Percentiles rank a stretch among this genome's conserved stretches.
phyloP scores from a whole-genome alignment of 2,113 vertebrate genomes.

The Bolborhynchus lineola region DNA sequence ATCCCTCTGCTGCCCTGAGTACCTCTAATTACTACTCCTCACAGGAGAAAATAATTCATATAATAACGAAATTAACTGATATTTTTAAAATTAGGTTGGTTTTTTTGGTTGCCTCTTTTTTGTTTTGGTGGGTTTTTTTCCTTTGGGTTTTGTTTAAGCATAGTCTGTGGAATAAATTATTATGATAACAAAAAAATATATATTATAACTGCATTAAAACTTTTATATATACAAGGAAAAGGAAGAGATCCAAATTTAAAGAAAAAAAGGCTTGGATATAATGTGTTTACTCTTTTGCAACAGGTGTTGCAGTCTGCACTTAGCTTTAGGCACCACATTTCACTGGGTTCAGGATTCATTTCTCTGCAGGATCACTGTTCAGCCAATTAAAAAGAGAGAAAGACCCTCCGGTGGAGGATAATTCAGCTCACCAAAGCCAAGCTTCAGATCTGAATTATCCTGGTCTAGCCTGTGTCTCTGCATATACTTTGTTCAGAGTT shows the following conservation, averaged over 20 bases:
- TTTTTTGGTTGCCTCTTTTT: not conserved
- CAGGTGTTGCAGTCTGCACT: not conserved
- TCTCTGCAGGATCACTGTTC: not conserved
- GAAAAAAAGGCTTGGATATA: not conserved
- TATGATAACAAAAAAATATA: not conserved
- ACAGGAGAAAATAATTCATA: not conserved
- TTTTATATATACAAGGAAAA: not conserved
- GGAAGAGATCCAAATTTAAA: not conserved
- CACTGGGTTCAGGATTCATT: not conserved
- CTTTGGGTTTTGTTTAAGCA: not conserved
- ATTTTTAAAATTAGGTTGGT: not conserved
- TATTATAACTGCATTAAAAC: not conserved
- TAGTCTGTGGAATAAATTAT: not conserved
- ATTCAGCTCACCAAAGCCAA: not conserved
- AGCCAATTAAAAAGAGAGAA: not conserved
- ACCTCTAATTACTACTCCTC: not conserved
- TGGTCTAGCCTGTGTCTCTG: not conserved
- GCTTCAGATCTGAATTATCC: not conserved
- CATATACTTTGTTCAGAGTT: not conserved
- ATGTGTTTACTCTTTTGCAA: not conserved
- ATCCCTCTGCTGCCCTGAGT: not conserved
- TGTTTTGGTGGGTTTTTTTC: not conserved
- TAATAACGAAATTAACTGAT: not conserved
- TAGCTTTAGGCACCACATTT: not conserved
- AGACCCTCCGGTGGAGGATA: not conserved